These are phyloP conservation scores for Eubucco bourcierii DNA, from an alignment of 2,113 vertebrate species.

Conservation along the genomic window DNA sequence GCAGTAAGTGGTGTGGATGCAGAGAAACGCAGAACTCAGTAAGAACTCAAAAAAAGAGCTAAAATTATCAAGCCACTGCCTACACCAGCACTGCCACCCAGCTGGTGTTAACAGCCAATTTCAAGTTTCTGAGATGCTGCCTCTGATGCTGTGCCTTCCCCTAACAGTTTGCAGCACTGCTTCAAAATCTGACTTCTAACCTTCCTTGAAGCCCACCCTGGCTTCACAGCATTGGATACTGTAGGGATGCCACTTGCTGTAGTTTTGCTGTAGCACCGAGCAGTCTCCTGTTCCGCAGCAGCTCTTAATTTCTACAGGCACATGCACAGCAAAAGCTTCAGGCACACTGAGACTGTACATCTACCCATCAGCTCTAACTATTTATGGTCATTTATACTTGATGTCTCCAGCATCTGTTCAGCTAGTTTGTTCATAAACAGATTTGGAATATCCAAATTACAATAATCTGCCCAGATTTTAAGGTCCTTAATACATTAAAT, in stretches of 20 bases:
- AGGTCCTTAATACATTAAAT: not conserved
- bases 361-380: not conserved
- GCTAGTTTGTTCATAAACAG: constrained; percentile 13
- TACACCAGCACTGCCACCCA: not conserved
- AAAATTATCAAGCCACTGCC: not conserved
- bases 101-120: rapidly evolving
- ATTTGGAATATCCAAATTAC: not conserved
- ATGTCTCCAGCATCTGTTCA: not conserved
- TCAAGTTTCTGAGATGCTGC: not conserved
- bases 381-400: not conserved
- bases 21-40: not conserved
- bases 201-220: not conserved
- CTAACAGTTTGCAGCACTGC: not conserved
- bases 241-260: not conserved
- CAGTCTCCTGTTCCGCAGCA: not conserved
- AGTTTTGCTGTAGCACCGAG: not conserved
- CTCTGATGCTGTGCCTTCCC: not conserved
- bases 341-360: rapidly evolving
- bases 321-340: not conserved
- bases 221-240: rapidly evolving
- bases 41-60: not conserved
- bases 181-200: not conserved
- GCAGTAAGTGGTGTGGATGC: not conserved
- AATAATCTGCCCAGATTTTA: not conserved
- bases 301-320: not conserved